These are phyloP conservation scores for Probaryconus sp. DNA, from an alignment of 1,140 invertebrate species.

Conservation along the genomic window DNA sequence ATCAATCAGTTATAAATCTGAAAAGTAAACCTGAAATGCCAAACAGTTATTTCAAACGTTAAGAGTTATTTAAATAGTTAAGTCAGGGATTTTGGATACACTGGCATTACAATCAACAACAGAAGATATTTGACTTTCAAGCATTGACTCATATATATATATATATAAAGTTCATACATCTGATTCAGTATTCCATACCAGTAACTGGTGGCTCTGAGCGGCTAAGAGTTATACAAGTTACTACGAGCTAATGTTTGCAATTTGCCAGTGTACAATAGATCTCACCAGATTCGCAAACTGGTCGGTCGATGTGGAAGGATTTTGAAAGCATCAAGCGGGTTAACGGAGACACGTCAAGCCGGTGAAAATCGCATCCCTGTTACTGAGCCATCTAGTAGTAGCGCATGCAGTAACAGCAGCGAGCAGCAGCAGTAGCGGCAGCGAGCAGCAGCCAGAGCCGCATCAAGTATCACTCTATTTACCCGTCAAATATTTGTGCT, in stretches of 20 bases:
- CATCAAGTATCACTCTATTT: constrained; percentile 79
- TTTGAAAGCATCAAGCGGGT: constrained; percentile 66
- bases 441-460: constrained; percentile 63
- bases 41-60: too few relatives aligned
- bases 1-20: too few relatives aligned
- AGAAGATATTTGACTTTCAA: constrained; percentile 21
- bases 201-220: constrained; percentile 32
- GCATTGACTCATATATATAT: too few relatives aligned
- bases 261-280: constrained; percentile 69
- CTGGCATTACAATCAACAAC: constrained; percentile 13
- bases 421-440: constrained; percentile 37
- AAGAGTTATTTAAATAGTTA: too few relatives aligned
- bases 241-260: constrained; percentile 73
- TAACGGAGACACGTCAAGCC: constrained; percentile 60
- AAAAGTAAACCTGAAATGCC: too few relatives aligned
- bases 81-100: constrained; percentile 7
- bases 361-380: constrained; percentile 59
- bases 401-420: constrained; percentile 22
- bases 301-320: constrained; percentile 66
- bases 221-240: constrained; percentile 69
- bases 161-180: constrained; percentile 32
- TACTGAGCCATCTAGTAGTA: constrained; percentile 52
- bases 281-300: constrained; percentile 66
- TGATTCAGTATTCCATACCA: constrained; percentile 59
- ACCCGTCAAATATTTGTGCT: constrained; percentile 79